Conservation (phyloP, 37 sponge, comb jelly and placozoan genomes). For the Beroe ovata region DNA sequence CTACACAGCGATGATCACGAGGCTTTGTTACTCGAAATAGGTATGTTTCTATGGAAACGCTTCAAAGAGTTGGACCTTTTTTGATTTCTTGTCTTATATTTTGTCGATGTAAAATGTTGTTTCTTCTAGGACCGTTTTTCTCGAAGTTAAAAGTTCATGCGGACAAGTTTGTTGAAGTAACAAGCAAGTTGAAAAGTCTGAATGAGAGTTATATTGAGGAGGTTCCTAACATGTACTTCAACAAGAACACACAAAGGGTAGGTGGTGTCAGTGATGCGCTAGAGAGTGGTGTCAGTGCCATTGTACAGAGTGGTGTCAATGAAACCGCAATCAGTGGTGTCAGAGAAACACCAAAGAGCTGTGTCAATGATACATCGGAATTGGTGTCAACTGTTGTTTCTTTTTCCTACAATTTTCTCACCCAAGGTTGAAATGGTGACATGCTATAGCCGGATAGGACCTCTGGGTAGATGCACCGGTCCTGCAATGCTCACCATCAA, state of each 20-base stretch:
- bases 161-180: constrained; percentile 45
- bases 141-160: constrained; percentile 39
- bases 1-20: not conserved
- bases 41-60: too few species aligned
- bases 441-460: constrained; percentile 62
- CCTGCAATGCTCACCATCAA: constrained; percentile 17
- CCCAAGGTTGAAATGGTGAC: constrained; percentile 14
- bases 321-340: too few species aligned
- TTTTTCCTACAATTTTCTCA: too few species aligned
- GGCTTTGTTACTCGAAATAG: constrained; percentile 1
- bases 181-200: not conserved
- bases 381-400: too few species aligned
- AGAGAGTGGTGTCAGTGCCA: too few species aligned
- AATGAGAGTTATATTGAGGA: constrained; percentile 34
- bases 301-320: too few species aligned
- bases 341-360: too few species aligned
- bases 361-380: too few species aligned
- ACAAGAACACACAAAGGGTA: constrained; percentile 34
- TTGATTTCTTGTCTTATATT: too few species aligned
- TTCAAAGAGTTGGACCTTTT: too few species aligned
- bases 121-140: constrained; percentile 50
- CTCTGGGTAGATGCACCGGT: constrained; percentile 64
- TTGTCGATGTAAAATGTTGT: too few species aligned
- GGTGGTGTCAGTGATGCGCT: too few species aligned
- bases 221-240: constrained; percentile 30